Percentiles rank a stretch among this genome's conserved stretches.
Evolutionary conservation across 1,140 invertebrate species (phyloP).

Genomic region (Palaemon carinicauda): DNA sequence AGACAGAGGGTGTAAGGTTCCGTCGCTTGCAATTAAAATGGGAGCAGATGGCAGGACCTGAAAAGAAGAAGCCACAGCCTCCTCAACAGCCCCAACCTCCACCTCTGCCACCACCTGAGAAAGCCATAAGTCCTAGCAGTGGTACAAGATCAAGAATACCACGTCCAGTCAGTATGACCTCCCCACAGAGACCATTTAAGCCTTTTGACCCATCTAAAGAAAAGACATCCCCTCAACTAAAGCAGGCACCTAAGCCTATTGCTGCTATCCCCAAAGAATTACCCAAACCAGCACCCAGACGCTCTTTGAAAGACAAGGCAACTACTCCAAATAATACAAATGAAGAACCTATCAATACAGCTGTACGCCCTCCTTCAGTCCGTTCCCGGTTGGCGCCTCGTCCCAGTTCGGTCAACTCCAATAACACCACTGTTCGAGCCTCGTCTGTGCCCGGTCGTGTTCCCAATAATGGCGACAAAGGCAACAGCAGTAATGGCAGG

Average conservation of each 20-base stretch:
- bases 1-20: constrained; percentile 69
- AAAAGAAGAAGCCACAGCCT: constrained; percentile 20
- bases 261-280: constrained; percentile 50
- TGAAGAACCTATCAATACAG: background rate
- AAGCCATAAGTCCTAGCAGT: constrained; percentile 61
- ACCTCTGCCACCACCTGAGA: constrained; percentile 16
- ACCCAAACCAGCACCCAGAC: constrained; percentile 57
- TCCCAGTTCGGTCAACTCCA: constrained; percentile 28
- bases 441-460: constrained; percentile 59
- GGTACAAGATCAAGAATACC: constrained; percentile 76
- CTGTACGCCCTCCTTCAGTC: constrained; percentile 39
- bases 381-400: constrained; percentile 50
- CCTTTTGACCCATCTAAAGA: constrained; percentile 58
- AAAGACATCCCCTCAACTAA: constrained; percentile 58
- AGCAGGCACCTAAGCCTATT: constrained; percentile 48
- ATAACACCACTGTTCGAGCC: constrained; percentile 46
- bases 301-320: constrained; percentile 58
- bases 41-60: constrained; percentile 73
- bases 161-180: constrained; percentile 69
- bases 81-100: background rate
- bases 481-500: constrained; percentile 52
- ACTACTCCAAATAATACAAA: background rate
- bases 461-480: constrained; percentile 28
- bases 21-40: constrained; percentile 84
- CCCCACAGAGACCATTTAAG: constrained; percentile 58